A percentile compares a stretch with the other conserved stretches of the same genome.
Evolutionary conservation across 2,888 invertebrate species (phyloP).

Genomic region (Sphaerophoria taeniata): DNA sequence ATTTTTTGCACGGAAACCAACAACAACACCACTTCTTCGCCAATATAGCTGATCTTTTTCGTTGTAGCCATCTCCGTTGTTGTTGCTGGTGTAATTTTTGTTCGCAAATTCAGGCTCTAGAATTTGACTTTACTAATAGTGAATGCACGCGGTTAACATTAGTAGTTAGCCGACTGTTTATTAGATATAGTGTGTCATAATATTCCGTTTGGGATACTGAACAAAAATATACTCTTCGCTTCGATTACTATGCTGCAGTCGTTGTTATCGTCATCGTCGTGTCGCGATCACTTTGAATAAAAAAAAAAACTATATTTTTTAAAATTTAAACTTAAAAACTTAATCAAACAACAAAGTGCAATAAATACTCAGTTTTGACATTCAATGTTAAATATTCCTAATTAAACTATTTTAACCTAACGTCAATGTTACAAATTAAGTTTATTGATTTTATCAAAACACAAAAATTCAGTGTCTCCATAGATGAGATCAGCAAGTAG

Average conservation of each 20-base stretch:
- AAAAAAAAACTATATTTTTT: conserved; percentile 14
- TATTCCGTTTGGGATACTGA: conserved; percentile 68
- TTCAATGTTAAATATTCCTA: conserved; percentile 5
- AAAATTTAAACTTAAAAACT: conserved; percentile 6
- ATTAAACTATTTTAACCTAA: neutral
- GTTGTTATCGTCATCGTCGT: conserved; percentile 30
- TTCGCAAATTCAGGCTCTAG: conserved; percentile 73
- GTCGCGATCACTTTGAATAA: conserved; percentile 42
- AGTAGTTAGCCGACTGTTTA: conserved; percentile 77
- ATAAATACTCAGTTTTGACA: conserved; percentile 61
- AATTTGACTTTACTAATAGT: conserved; percentile 76
- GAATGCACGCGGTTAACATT: conserved; percentile 77
- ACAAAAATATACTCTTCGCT: conserved; percentile 35
- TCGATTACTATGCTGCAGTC: conserved; percentile 32
- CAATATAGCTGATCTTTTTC: conserved; percentile 46
- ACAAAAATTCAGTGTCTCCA: conserved; percentile 20
- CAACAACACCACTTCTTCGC: conserved; percentile 59
- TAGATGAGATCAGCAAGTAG: conserved; percentile 65
- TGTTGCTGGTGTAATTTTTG: conserved; percentile 70
- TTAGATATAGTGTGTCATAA: conserved; percentile 76
- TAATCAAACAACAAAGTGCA: conserved; percentile 52
- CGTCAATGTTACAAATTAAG: conserved; percentile 2
- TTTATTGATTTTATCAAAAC: neutral
- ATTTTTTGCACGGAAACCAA: conserved; percentile 37
- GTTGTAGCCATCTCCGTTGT: conserved; percentile 5